Evolutionary conservation across 2,113 vertebrate genomes (phyloP).

Genomic region (Epinephelus lanceolatus): DNA sequence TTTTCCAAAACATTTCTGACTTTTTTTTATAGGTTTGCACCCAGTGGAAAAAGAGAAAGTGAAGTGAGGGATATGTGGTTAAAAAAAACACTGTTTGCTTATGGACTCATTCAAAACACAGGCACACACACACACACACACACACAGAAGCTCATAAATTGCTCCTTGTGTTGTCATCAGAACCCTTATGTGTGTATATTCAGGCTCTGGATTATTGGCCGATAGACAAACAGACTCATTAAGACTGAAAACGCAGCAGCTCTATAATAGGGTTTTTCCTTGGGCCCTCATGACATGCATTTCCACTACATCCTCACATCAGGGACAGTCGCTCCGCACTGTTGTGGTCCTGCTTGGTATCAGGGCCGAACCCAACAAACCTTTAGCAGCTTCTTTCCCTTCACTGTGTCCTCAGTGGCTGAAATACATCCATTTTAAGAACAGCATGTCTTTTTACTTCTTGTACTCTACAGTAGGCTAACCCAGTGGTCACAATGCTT

Average conservation of each 20-base stretch:
- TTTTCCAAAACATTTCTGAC: not conserved
- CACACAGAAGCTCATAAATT: conserved; percentile 36
- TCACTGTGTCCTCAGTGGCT: not conserved
- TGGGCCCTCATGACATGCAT: not conserved
- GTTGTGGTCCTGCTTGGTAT: not conserved
- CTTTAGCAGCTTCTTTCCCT: not conserved
- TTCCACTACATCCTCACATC: not conserved
- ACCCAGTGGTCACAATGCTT: no score
- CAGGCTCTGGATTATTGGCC: conserved; percentile 48
- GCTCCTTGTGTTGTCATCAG: conserved; percentile 46
- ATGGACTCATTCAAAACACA: conserved; percentile 20
- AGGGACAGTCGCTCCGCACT: not conserved
- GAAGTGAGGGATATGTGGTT: conserved; percentile 32
- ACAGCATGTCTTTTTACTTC: no score
- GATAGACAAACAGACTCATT: conserved; percentile 56
- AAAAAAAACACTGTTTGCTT: conserved; percentile 31
- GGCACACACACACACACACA: conserved; percentile 18
- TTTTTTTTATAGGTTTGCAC: conserved; percentile 14
- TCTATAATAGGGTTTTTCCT: conserved; percentile 7
- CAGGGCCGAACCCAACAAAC: not conserved
- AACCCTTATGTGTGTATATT: conserved; percentile 24
- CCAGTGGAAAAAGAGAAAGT: conserved; percentile 26
- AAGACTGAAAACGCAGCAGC: conserved; percentile 46
- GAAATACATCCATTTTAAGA: not conserved
- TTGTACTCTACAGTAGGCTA: no score